A percentile compares a stretch with the other conserved stretches of the same genome.
Evolutionary conservation across 2,113 vertebrate species (phyloP).

Genomic region (Tylochromis polylepis): DNA sequence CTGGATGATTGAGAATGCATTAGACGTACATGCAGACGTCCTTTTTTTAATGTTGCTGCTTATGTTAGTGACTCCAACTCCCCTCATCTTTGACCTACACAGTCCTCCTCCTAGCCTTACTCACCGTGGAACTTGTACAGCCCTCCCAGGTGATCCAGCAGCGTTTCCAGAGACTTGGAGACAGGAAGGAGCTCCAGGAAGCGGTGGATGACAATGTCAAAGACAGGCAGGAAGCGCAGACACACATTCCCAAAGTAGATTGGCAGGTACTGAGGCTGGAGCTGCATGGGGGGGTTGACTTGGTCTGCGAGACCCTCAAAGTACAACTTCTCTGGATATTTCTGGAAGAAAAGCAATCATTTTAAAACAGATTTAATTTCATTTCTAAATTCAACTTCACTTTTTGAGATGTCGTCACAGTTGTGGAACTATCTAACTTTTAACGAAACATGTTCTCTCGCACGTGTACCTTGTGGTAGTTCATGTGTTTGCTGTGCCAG

Average conservation of each 20-base stretch:
- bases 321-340: constrained; percentile 98
- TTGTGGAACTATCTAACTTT: not conserved
- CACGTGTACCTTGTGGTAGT: constrained; percentile 86
- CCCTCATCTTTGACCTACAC: not conserved
- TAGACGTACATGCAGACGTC: too few species aligned
- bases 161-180: constrained; percentile 94
- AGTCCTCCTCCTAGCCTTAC: rapidly evolving
- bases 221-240: constrained; percentile 95
- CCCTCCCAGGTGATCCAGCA: constrained; percentile 94
- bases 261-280: constrained; percentile 92
- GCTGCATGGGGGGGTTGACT: constrained; percentile 92
- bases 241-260: constrained; percentile 99
- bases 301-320: constrained; percentile 98
- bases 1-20: not conserved
- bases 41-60: not conserved
- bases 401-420: not conserved
- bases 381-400: not conserved
- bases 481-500: constrained; percentile 99
- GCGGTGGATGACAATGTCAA: constrained; percentile 98
- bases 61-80: not conserved
- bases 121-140: constrained; percentile 98
- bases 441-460: rapidly evolving
- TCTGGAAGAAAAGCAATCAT: constrained; percentile 67
- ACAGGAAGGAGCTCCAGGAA: constrained; percentile 97
- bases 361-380: not conserved